Percentiles rank a stretch among this genome's conserved stretches.
phyloP scores from a whole-genome alignment of 2,113 vertebrate genomes.

The Pollachius pollachius region DNA sequence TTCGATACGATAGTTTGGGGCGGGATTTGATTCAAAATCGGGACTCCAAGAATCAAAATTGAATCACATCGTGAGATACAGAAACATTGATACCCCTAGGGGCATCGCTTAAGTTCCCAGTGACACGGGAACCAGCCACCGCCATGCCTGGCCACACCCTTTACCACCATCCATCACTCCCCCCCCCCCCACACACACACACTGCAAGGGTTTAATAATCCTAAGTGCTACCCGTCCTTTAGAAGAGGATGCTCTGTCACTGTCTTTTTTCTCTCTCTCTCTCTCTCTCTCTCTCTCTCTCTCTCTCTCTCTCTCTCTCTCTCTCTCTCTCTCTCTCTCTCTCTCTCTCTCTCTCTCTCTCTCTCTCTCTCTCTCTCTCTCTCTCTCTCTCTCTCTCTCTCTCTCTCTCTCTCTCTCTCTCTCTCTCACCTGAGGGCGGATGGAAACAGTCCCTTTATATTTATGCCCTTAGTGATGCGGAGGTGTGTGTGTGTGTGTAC shows the following conservation, averaged over 20 bases:
- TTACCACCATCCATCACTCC: slow-evolving; percentile 53
- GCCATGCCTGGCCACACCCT: too few relatives aligned
- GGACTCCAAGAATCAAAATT: too few relatives aligned
- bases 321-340: slow-evolving; percentile 5
- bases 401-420: not conserved
- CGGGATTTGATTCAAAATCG: too few relatives aligned
- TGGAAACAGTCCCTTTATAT: not conserved
- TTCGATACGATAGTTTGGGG: too few relatives aligned
- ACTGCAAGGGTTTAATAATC: slow-evolving; percentile 67
- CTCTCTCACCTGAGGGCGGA: slow-evolving; percentile 20
- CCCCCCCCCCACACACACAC: slow-evolving; percentile 18
- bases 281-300: not conserved
- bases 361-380: not conserved
- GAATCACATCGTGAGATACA: too few relatives aligned
- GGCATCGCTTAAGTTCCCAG: too few relatives aligned
- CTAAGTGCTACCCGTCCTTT: slow-evolving; percentile 70
- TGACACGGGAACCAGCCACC: too few relatives aligned
- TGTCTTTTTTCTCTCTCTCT: not conserved
- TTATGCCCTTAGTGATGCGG: too few relatives aligned
- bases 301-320: not conserved
- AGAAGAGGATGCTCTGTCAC: slow-evolving; percentile 20
- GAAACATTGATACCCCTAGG: too few relatives aligned
- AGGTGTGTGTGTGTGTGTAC: not conserved
- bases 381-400: not conserved
- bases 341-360: slow-evolving; percentile 5